Percentiles rank a stretch among this genome's conserved stretches.
Conservation (phyloP, 2,797 vertebrate genomes). For the Syngnathus acus region DNA sequence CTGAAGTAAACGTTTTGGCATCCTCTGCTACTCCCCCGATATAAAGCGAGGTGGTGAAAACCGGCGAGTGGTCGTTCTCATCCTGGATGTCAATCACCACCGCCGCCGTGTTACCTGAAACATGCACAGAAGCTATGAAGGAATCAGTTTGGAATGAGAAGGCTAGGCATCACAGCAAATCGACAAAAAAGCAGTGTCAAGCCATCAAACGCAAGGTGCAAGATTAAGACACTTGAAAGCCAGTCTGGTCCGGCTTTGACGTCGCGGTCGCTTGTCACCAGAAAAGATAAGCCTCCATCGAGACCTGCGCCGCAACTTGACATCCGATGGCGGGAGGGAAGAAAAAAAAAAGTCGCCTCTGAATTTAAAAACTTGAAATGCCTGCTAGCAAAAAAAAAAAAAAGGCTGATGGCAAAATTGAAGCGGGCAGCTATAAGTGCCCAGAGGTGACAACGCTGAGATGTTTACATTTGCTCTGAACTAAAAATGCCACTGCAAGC, state of each 20-base stretch:
- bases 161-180: not conserved
- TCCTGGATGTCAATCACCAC: conserved; percentile 86
- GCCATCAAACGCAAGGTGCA: not conserved
- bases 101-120: conserved; percentile 86
- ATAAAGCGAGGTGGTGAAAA: conserved; percentile 82
- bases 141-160: not conserved
- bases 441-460: too few species aligned
- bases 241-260: not conserved
- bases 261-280: not conserved
- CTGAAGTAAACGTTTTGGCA: conserved; percentile 89
- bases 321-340: not conserved
- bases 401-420: not conserved
- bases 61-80: conserved; percentile 88
- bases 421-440: too few species aligned
- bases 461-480: too few species aligned
- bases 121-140: conserved; percentile 10
- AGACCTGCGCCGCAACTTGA: not conserved
- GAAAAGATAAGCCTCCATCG: conserved; percentile 5
- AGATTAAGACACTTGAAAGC: not conserved
- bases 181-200: not conserved
- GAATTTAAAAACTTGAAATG: not conserved
- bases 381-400: not conserved
- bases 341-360: not conserved
- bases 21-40: conserved; percentile 94
- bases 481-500: too few species aligned